These are phyloP conservation scores for Caenorhabditis inopinata DNA, from an alignment of 1,140 invertebrate genomes.

Conservation along the genomic window DNA sequence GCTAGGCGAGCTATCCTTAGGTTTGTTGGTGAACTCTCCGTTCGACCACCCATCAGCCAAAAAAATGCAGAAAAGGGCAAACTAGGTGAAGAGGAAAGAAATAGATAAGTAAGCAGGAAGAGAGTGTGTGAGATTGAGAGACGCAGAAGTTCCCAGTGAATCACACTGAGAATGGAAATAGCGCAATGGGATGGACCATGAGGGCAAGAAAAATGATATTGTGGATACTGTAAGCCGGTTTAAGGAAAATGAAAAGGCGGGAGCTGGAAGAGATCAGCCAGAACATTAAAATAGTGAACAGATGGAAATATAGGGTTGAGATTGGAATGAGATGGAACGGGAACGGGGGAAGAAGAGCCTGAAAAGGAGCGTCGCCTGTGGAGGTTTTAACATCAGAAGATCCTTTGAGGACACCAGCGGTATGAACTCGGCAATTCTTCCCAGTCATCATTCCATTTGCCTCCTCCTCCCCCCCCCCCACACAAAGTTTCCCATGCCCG, in stretches of 20 bases:
- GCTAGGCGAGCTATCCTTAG: no score
- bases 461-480: not conserved
- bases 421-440: slow-evolving; percentile 13
- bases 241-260: not conserved
- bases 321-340: not conserved
- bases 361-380: no score
- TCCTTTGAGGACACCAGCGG: not conserved
- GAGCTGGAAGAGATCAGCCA: not conserved
- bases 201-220: no score
- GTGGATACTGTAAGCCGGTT: not conserved
- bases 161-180: not conserved
- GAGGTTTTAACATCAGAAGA: not conserved
- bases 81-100: not conserved
- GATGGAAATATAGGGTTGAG: not conserved
- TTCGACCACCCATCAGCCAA: not conserved
- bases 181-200: not conserved
- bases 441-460: not conserved
- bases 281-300: not conserved
- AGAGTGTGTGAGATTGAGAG: slow-evolving; percentile 5
- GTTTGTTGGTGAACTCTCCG: no score
- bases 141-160: not conserved
- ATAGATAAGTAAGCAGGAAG: not conserved
- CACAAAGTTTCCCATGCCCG: not conserved
- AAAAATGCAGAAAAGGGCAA: not conserved
- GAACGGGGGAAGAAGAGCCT: not conserved